These are phyloP conservation scores for Drosophila serrata DNA, from an alignment of 1,140 invertebrate species.

Conservation along the genomic window DNA sequence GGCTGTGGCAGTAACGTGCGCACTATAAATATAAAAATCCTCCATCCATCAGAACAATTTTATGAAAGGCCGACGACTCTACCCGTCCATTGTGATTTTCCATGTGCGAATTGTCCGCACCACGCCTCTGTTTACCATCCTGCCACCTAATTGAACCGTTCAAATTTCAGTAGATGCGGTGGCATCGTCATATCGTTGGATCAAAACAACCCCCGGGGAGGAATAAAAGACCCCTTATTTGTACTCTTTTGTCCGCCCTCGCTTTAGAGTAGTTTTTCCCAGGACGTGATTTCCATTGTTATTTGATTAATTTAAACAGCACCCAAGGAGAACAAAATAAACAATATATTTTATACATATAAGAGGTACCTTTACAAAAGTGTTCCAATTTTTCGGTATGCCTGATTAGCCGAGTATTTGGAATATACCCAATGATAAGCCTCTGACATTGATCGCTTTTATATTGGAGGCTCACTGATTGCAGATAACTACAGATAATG, in stretches of 20 bases:
- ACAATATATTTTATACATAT: slow-evolving; percentile 5
- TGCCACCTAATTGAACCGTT: slow-evolving; percentile 63
- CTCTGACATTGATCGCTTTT: slow-evolving; percentile 12
- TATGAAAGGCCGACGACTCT: slow-evolving; percentile 21
- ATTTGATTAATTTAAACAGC: slow-evolving; percentile 31
- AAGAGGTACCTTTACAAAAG: slow-evolving; percentile 14
- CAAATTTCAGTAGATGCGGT: slow-evolving; percentile 38
- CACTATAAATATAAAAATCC: slow-evolving; percentile 30
- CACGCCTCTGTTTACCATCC: slow-evolving; percentile 35
- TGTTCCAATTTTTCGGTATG: neutral
- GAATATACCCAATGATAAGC: neutral
- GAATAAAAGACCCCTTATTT: slow-evolving; percentile 11
- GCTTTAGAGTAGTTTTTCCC: slow-evolving; percentile 19
- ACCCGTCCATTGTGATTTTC: slow-evolving; percentile 22
- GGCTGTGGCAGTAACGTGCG: slow-evolving; percentile 1
- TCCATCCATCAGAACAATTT: slow-evolving; percentile 24
- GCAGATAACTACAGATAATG: slow-evolving; percentile 10
- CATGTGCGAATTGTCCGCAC: slow-evolving; percentile 13
- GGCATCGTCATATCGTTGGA: slow-evolving; percentile 5
- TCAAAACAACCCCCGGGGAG: slow-evolving; percentile 31
- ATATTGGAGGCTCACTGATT: slow-evolving; percentile 4
- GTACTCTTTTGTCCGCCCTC: slow-evolving; percentile 11
- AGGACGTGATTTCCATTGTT: slow-evolving; percentile 27
- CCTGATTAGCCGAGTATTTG: slow-evolving; percentile 12
- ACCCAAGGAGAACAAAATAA: neutral